Percentiles rank a stretch among this genome's conserved stretches.
Conservation (phyloP, 2,888 invertebrate genomes). For the Nineta flava region DNA sequence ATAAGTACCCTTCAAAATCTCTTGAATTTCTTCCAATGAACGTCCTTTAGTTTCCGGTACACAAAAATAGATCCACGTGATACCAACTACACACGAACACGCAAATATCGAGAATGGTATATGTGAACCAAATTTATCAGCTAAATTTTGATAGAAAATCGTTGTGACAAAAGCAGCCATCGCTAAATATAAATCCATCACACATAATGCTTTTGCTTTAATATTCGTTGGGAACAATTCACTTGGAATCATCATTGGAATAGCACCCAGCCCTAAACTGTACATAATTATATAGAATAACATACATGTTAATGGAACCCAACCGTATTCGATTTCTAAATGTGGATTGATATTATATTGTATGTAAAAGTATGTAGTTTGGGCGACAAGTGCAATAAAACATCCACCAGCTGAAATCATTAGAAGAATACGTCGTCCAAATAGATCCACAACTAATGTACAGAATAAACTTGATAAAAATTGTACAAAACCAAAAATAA, state of each 20-base stretch:
- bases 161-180: slow-evolving; percentile 24
- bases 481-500: slow-evolving; percentile 35
- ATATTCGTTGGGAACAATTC: slow-evolving; percentile 31
- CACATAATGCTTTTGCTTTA: slow-evolving; percentile 30
- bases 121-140: slow-evolving; percentile 35
- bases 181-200: slow-evolving; percentile 28
- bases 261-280: slow-evolving; percentile 26
- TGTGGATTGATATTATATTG: slow-evolving; percentile 17
- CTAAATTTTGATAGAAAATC: slow-evolving; percentile 25
- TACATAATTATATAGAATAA: slow-evolving; percentile 26
- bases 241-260: slow-evolving; percentile 28
- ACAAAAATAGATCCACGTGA: slow-evolving; percentile 25
- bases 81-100: slow-evolving; percentile 35
- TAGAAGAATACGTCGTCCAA: slow-evolving; percentile 40
- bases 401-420: slow-evolving; percentile 35
- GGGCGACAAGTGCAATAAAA: slow-evolving; percentile 19
- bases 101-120: slow-evolving; percentile 42
- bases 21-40: slow-evolving; percentile 42
- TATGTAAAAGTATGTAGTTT: slow-evolving; percentile 23
- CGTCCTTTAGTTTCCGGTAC: slow-evolving; percentile 49
- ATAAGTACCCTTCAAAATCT: neutral
- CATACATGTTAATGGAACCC: slow-evolving; percentile 25
- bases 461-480: slow-evolving; percentile 28
- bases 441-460: slow-evolving; percentile 36
- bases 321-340: slow-evolving; percentile 19